Evolutionary conservation across 1,140 invertebrate genomes (phyloP), one percentile per base, ranked within the genome.

Genomic region (Cydia pomonella): DNA sequence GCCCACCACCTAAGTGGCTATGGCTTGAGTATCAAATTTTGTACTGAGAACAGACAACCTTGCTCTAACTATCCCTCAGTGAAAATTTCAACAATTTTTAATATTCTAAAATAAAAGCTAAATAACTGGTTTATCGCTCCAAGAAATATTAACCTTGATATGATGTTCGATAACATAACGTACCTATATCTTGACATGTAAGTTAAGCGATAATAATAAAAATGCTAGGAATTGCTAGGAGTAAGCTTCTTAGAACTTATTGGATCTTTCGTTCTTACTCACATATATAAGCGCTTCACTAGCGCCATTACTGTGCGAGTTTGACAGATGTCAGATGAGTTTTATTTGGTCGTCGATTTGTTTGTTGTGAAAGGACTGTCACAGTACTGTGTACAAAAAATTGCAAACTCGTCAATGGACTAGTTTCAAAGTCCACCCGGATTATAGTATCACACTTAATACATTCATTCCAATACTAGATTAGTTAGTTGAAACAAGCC

Each of bases 321-420:
- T 50, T 50, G 59, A 63, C 59, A 63, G 59, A 16, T 63, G 59
- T 50, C 47, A 50, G n/a, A 50, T 23, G 5, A 5, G 23, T 29
- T 33, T 66, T 18, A 66, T 33, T 29, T n/a, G 25, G 63, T 66
- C 27, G 63, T 50, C 47, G n/a, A 50, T 13, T 27, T 29, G 63
- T 66, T 66, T 66, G 63, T 66, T 66, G 63, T 66, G 63, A 66
- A 66, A 66, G 63, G 27, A 18, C 13, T n/a, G 23, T 4, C 21
- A 27, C 21, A 2, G 29, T 18, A 18, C 6, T 18, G 16, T 18
- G 29, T 38, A 16, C 7, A 33, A 69, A 27, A 69, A 69, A 38
- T 33, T 18, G 64, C 21, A 12, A 69, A 41, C 64, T 69, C 18
- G 33, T 69, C n/a, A n/a, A n/a, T n/a, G n/a, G 64, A 69, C 64